Base-by-base conservation (phyloP, 2,113 vertebrate species). In the Corythaeola cristata region DNA sequence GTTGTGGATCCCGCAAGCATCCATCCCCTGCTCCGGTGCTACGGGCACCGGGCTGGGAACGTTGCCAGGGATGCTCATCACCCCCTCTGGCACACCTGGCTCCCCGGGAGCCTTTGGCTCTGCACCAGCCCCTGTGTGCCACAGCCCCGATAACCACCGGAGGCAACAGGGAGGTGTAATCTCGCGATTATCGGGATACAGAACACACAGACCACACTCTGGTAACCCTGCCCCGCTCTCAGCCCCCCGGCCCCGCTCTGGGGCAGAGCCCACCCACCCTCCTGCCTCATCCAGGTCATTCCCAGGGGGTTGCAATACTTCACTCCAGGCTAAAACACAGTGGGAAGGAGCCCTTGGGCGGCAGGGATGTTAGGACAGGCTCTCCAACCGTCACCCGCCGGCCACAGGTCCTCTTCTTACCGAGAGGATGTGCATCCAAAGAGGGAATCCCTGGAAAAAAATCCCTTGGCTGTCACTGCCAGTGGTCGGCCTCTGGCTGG, bases 351-450 rank as follows among this genome's bases (percentile, higher is more conserved):
- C 28, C 7, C 35, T 3, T 3, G 35, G 16, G 45, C 0, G 2
- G 55, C 47, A 15, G 39, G 55, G 72, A 6, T 4, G 0, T 35
- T 1, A 1, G 2, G 7, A 19, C 13, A 20, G 20, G 14, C 11
- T 19, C 66, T 33, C 22, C 9, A 17, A 23, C 24, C 53, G 5
- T 35, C 39, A 8, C 53, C 24, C 27, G 0, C 27, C 6, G 4
- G 44, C 41, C 59, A 15, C 28, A 9, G 33, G 78, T 7, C 47
- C 62, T n/a, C 13, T 18, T 32, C 47, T 27, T 18, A 44, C 18
- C 4, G 2, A 16, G 47, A 30, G 8, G 35, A 49, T 1, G 2
- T 0, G 0, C 32, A 6, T 17, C 39, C 7, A 0, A 35, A 24
- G 45, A 47, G 22, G 44, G n/a, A 33, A 18, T 10, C 64, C 24